Evolutionary conservation across 2,113 vertebrate genomes (phyloP).

Genomic region (Phrynosoma blainvillii): DNA sequence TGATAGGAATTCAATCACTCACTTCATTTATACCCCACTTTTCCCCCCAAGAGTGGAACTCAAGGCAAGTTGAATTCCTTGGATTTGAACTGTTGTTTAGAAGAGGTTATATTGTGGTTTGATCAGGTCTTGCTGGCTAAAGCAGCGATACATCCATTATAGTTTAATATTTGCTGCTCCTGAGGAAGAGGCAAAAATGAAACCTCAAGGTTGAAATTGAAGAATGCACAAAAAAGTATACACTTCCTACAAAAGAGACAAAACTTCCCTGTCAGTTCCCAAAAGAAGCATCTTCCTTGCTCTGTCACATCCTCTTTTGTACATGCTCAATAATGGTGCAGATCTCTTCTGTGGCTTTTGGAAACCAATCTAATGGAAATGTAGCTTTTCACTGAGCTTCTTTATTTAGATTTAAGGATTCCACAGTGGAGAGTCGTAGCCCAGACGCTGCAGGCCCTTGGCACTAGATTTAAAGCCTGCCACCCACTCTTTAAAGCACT

Average conservation of each 20-base stretch:
- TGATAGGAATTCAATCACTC: background rate
- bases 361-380: background rate
- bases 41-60: background rate
- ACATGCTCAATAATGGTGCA: background rate
- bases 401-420: constrained; percentile 11
- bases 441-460: constrained; percentile 10
- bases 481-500: constrained; percentile 1
- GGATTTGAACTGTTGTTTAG: background rate
- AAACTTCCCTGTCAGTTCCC: too few species aligned
- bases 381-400: constrained; percentile 11
- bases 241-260: too few species aligned
- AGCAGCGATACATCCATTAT: background rate
- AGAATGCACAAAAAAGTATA: too few species aligned
- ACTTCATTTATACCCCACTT: background rate
- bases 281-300: background rate
- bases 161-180: background rate
- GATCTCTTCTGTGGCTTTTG: constrained; percentile 6
- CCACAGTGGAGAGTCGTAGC: background rate
- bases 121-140: background rate
- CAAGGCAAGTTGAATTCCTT: background rate
- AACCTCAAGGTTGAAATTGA: too few species aligned
- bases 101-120: background rate
- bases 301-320: background rate
- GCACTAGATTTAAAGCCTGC: constrained; percentile 8
- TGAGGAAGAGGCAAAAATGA: background rate